Evolutionary conservation across 2,113 vertebrate genomes (phyloP), one percentile per base, ranked within the genome.

Genomic region (Saccopteryx bilineata): DNA sequence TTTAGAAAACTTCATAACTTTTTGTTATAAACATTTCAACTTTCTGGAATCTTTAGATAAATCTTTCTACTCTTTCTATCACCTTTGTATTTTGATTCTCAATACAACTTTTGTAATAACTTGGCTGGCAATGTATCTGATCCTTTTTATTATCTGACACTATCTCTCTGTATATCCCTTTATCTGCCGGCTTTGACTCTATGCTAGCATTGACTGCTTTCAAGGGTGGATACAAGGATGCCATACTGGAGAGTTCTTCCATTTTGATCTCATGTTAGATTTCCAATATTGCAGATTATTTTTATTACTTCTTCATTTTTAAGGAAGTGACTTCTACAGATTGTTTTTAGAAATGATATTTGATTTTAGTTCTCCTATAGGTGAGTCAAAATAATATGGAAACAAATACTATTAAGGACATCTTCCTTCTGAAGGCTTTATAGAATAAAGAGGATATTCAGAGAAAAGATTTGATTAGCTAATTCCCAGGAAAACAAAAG

Each of bases 51-150:
- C 8, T 68, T 83, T 50, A 52, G 81, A 21, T 50, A 79, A 50
- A 19, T 50, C 61, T 80, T 81, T 81, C 58, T 80, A 26, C 2
- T 1, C 48, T 88, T 78, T 31, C 9, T 65, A 26, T 60, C 31
- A 39, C 3, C 8, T 18, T 3, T 93, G 17, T 66, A 78, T 91
- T 69, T 28, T 92, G 58, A 86, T 69, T 80, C 61, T 72, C 33
- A 79, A 87, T 75, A 74, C 86, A 83, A 6, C 18, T 80, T 68
- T 92, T 79, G 18, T 50, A 89, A 52, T 90, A 91, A 90, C n/a
- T 54, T 79, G 7, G 23, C 33, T 87, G 92, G 80, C 65, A 66
- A 46, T 17, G 7, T 71, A 66, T 74, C n/a, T 78, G 50, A 82
- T 69, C 63, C 33, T 84, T 74, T 91, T 90, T 48, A 84, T 96